Conservation (phyloP, 2,888 invertebrate genomes). For the Alloplasta piceator region DNA sequence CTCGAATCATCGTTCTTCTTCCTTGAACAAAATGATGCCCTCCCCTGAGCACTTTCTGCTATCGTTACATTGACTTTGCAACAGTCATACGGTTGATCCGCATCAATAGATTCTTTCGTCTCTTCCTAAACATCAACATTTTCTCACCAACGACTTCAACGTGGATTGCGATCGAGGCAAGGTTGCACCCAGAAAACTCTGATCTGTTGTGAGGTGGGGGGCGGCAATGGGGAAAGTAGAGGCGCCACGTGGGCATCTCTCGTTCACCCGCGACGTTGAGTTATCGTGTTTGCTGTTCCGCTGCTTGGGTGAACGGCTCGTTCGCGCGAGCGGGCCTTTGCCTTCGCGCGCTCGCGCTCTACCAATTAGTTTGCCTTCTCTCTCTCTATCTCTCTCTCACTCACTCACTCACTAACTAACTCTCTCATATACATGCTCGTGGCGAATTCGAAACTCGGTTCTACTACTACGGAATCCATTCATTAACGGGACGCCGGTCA, state of each 20-base stretch:
- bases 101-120: too few relatives aligned
- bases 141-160: neutral
- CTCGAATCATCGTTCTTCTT: neutral
- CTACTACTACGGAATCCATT: constrained; percentile 77
- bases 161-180: constrained; percentile 54
- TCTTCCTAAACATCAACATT: too few relatives aligned
- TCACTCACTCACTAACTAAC: constrained; percentile 17
- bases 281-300: constrained; percentile 62
- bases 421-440: constrained; percentile 53
- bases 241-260: constrained; percentile 62
- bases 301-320: constrained; percentile 64
- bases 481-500: constrained; percentile 78
- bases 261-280: constrained; percentile 67
- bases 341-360: constrained; percentile 65
- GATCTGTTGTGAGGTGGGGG: neutral
- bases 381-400: constrained; percentile 39
- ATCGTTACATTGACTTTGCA: too few relatives aligned
- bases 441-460: constrained; percentile 76
- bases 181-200: neutral
- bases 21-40: neutral
- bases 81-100: too few relatives aligned
- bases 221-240: constrained; percentile 17
- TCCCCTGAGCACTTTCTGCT: too few relatives aligned
- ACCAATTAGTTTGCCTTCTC: constrained; percentile 68
- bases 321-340: constrained; percentile 67